Base-by-base conservation (phyloP, 2,888 invertebrate genomes). In the Drosophila sordidapex region DNA sequence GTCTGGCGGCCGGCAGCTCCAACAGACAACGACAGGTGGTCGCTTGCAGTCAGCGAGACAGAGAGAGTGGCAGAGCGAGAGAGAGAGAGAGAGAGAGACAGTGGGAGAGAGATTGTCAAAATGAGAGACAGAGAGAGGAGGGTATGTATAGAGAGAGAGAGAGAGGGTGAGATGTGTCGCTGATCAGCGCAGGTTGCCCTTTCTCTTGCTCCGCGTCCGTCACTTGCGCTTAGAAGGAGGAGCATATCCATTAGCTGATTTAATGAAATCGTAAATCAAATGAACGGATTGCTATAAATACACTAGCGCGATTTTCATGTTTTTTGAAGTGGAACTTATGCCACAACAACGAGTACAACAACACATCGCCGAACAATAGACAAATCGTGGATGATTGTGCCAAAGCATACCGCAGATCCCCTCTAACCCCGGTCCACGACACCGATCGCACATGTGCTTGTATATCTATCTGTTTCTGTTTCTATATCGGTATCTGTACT, bases 11-110 rank as follows among this genome's bases (percentile, higher is more conserved):
- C 67, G 79, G 73, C 70, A 75, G 65, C 54, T 70, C 56, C 51
- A 81, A 91, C 69, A 83, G 91, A 91, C 91, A 91, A 81, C 88
- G 91, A 89, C 91, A 91, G 91, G 91, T 91, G 91, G 91, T 90
- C 83, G 79, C 40, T 53, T 74, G 70, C 74, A 78, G 64, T 25
- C 49, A 52, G 31, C 13, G 31, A 36, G 38, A 31, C 29, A 33
- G 54, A 35, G 49, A 21, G 15, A 52, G 35, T 48, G 25, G 51
- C 18, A 48, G 25, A n/a, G 53, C 29, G 40, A 43, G 25, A 43
- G 52, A 48, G 29, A 36, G 46, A 51, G 35, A 31, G 46, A 51
- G 35, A 33, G 49, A 57, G 48, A 29, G 40, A 43, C 0, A 15
- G 53, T 54, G 66, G 31, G 18, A 49, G 53, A 57, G 68, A 40